Conservation (phyloP, 2,113 vertebrate species). For the Varanus salvator region DNA sequence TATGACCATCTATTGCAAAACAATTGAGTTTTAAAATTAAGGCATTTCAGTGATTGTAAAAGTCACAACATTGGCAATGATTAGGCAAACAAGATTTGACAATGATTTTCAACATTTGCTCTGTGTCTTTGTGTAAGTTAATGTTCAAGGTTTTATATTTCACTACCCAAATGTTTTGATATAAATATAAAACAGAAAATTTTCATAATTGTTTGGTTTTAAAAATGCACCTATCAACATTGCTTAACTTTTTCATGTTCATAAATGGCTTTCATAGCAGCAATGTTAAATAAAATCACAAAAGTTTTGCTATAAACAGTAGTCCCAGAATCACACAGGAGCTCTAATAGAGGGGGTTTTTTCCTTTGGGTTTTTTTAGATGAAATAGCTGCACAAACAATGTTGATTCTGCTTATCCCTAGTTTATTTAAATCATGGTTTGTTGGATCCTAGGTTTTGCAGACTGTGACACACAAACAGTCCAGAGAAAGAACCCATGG, state of each 20-base stretch:
- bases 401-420: neutral
- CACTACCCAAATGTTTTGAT: neutral
- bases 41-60: neutral
- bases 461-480: too few relatives aligned
- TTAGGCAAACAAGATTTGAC: neutral
- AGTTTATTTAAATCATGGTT: neutral
- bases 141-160: neutral
- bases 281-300: neutral
- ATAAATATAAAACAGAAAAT: neutral
- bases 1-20: too few relatives aligned
- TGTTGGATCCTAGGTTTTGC: too few relatives aligned
- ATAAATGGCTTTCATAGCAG: neutral
- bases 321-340: fast-evolving
- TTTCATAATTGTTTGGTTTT: neutral
- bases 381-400: neutral
- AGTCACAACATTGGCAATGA: too few relatives aligned
- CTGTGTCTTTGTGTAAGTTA: neutral
- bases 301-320: neutral
- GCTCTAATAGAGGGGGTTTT: neutral
- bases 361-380: neutral
- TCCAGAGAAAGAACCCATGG: too few relatives aligned
- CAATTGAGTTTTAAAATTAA: too few relatives aligned
- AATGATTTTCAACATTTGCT: neutral
- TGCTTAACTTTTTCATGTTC: neutral
- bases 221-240: neutral